phyloP scores from a whole-genome alignment of 2,113 vertebrate genomes.

The Menidia beryllina region DNA sequence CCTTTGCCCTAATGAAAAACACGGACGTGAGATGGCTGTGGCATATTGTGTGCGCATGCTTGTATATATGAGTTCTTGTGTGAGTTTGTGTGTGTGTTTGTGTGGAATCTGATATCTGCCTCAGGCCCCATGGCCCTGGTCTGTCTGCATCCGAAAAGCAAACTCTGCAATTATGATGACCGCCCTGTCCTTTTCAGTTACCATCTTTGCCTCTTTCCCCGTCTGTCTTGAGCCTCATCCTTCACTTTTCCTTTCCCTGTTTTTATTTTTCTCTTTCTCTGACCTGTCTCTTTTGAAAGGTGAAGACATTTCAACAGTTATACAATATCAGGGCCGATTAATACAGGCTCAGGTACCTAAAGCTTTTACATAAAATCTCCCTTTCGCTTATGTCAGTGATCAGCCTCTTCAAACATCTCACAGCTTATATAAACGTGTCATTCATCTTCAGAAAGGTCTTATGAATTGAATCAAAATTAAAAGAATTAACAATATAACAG shows the following conservation, averaged over 20 bases:
- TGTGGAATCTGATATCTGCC: constrained; percentile 74
- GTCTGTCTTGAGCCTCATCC: constrained; percentile 22
- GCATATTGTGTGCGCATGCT: constrained; percentile 20
- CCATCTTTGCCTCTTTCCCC: constrained; percentile 66
- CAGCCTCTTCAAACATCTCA: neutral
- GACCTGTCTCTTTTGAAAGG: constrained; percentile 18
- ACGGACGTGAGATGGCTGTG: constrained; percentile 4
- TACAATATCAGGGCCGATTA: neutral
- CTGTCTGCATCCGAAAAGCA: constrained; percentile 81
- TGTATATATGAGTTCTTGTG: constrained; percentile 19
- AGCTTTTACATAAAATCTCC: neutral
- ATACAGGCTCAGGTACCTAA: neutral
- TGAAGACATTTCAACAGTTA: constrained; percentile 1
- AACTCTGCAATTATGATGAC: constrained; percentile 82
- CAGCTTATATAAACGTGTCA: neutral
- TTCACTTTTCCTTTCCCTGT: constrained; percentile 16
- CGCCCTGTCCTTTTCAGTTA: constrained; percentile 79
- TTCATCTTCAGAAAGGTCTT: neutral
- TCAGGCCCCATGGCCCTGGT: constrained; percentile 75
- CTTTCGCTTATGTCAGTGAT: neutral
- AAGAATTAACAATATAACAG: neutral
- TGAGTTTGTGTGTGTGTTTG: constrained; percentile 52
- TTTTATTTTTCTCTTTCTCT: constrained; percentile 25
- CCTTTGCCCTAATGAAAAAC: constrained; percentile 28
- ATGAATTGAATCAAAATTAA: neutral